Conservation (phyloP, 92 coral and sea anemone genomes). For the Palythoa caribaeorum region DNA sequence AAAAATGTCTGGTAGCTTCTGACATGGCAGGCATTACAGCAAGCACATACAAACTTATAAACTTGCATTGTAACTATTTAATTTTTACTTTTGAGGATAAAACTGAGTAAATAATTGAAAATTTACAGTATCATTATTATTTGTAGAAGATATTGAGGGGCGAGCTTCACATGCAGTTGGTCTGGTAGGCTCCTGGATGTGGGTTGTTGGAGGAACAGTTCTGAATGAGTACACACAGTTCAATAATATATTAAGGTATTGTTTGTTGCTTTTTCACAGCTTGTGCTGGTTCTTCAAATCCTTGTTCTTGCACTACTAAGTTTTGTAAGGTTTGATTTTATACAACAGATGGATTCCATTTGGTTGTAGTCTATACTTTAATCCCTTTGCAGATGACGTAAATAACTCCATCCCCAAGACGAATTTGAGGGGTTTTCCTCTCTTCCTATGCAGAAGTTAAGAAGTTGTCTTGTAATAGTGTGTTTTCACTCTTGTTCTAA, state of each 20-base stretch:
- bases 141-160: constrained; percentile 17
- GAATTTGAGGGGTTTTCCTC: no score
- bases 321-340: background rate
- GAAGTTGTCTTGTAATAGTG: background rate
- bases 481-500: background rate
- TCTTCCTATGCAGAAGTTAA: background rate
- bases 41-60: no score
- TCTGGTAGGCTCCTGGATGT: constrained; percentile 38
- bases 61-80: no score
- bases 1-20: no score
- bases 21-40: no score
- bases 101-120: no score
- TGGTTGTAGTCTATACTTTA: no score
- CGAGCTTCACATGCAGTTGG: constrained; percentile 45
- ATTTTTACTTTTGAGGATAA: no score
- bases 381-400: no score
- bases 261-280: background rate
- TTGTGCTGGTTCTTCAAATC: background rate
- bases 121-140: no score
- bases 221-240: constrained; percentile 4
- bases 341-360: background rate
- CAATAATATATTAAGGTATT: constrained; percentile 7
- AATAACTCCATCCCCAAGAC: no score
- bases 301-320: background rate
- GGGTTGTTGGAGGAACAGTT: constrained; percentile 44